Percentiles rank a stretch among this genome's conserved stretches.
Conservation (phyloP, 2,888 invertebrate species). For the Seira musarum region DNA sequence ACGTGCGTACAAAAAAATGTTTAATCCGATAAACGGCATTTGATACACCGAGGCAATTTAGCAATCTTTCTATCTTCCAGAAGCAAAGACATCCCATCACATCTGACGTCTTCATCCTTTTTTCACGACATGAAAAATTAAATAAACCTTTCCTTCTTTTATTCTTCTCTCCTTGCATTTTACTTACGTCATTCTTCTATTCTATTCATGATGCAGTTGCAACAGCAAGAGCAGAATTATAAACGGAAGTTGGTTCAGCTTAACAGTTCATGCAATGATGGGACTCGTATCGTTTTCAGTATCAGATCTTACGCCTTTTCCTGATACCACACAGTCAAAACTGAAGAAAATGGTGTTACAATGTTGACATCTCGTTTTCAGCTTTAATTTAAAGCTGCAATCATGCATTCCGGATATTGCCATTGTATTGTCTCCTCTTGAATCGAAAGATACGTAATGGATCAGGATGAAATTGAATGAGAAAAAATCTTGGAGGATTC, state of each 20-base stretch:
- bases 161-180: slow-evolving; percentile 7
- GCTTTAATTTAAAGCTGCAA: slow-evolving; percentile 24
- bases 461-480: slow-evolving; percentile 32
- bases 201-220: no score
- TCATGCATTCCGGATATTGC: slow-evolving; percentile 39
- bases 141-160: slow-evolving; percentile 40
- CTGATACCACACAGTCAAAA: background rate
- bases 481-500: background rate
- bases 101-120: slow-evolving; percentile 4
- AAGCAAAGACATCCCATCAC: no score
- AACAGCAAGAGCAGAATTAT: no score
- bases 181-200: background rate
- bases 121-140: slow-evolving; percentile 39
- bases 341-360: no score
- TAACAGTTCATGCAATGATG: slow-evolving; percentile 28
- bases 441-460: slow-evolving; percentile 31
- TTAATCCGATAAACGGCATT: slow-evolving; percentile 1
- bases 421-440: slow-evolving; percentile 6
- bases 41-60: background rate
- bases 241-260: background rate
- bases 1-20: slow-evolving; percentile 5
- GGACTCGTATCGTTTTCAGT: slow-evolving; percentile 5
- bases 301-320: background rate
- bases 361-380: slow-evolving; percentile 33
- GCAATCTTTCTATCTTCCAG: no score